A percentile compares a stretch with the other conserved stretches of the same genome.
These are phyloP conservation scores for Enteromius anoplus DNA, from an alignment of 2,797 vertebrate species.

Conservation along the genomic window DNA sequence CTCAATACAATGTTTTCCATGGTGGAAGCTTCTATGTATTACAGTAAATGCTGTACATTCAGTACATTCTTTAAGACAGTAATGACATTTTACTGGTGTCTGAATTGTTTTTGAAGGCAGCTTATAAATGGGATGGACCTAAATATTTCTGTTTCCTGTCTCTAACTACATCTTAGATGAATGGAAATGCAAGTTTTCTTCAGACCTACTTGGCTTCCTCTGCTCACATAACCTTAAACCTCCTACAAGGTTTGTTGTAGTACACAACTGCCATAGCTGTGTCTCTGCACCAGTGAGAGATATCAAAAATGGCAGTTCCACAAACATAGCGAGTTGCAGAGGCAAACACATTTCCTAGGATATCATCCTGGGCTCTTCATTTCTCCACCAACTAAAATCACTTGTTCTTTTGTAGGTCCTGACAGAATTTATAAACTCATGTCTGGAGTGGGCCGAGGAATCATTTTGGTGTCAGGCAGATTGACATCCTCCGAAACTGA, in stretches of 20 bases:
- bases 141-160: not conserved
- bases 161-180: not conserved
- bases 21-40: not conserved
- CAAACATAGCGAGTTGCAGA: constrained; percentile 22
- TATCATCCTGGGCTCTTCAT: constrained; percentile 25
- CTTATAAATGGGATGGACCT: not conserved
- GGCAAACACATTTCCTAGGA: constrained; percentile 14
- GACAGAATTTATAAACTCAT: constrained; percentile 38
- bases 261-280: constrained; percentile 10
- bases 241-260: constrained; percentile 5
- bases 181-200: not conserved
- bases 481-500: constrained; percentile 33
- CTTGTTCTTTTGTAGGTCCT: constrained; percentile 32
- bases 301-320: constrained; percentile 25
- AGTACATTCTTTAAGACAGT: not conserved
- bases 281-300: not conserved
- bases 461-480: constrained; percentile 25
- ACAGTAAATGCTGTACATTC: not conserved
- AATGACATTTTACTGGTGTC: not conserved
- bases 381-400: constrained; percentile 21
- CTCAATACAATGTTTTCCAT: not conserved
- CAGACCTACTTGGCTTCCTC: not conserved
- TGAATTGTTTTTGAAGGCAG: not conserved
- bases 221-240: constrained; percentile 14
- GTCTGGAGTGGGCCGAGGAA: not conserved